Evolutionary conservation across 1,140 invertebrate species (phyloP), one percentile per base, ranked within the genome.

Genomic region (Magallana ariakensis): DNA sequence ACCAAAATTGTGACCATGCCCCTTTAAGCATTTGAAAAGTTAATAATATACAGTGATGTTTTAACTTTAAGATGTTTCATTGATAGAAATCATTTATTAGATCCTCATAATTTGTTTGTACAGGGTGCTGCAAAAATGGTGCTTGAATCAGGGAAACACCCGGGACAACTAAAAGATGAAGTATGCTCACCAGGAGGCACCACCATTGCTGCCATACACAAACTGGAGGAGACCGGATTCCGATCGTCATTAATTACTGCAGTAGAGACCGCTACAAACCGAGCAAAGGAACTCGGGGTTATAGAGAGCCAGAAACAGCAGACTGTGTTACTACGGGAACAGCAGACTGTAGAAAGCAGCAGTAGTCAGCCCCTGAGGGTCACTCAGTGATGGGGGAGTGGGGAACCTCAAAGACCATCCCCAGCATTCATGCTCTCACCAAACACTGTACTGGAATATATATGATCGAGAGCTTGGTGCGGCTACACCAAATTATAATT

Each of bases 101-200:
- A 62, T 19, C 15, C 19, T 46, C 19, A 19, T 62, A 1, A 16
- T 62, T 55, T n/a, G 16, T 54, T 22, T 82, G 10, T 55, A 7
- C 87, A 95, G 94, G 98, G 98, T 53, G 97, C 98, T 86, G 97
- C 97, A 26, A 97, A 97, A 95, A 98, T 99, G 96, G 97, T 99
- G 26, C 91, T 98, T 16, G 95, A 97, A 90, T 95, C 96, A n/a
- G 97, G 96, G 8, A 97, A 96, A 94, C 94, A 95, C 91, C 93
- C 94, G 70, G 93, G 93, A 1, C 91, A 93, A 70, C 88, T 95
- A 57, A 95, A 95, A 84, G 95, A 95, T 89, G 93, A 93, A 93
- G 98, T 99, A 4, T 99, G 98, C 93, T 99, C 98, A 1, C 97
- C 98, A 15, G 98, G 97, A 22, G 99, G 99, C 4, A 97, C 97